Percentiles rank a stretch among this genome's conserved stretches.
phyloP scores from a whole-genome alignment of 2,888 invertebrate genomes.

The Chelonus formosanus region DNA sequence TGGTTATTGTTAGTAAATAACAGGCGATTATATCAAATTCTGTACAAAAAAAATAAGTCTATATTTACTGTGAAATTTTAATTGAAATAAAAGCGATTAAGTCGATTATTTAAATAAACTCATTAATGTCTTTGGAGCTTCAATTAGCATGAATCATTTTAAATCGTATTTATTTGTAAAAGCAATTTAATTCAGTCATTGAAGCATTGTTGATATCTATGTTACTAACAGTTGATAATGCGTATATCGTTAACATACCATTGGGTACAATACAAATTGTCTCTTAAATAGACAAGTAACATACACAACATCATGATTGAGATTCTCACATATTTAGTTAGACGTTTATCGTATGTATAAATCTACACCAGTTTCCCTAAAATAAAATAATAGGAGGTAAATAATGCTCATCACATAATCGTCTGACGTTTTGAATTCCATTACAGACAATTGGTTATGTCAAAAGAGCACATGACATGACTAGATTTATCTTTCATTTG shows the following conservation, averaged over 20 bases:
- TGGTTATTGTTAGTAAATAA: background rate
- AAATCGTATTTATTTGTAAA: slow-evolving; percentile 31
- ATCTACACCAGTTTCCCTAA: slow-evolving; percentile 23
- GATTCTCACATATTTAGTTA: background rate
- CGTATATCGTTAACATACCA: too few species aligned
- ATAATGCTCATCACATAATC: slow-evolving; percentile 14
- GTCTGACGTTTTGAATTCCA: slow-evolving; percentile 6
- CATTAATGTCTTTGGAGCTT: slow-evolving; percentile 49
- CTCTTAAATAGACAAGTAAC: slow-evolving; percentile 5
- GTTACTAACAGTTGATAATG: background rate
- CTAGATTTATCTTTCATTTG: slow-evolving; percentile 19
- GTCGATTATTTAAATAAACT: slow-evolving; percentile 35
- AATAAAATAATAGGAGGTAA: slow-evolving; percentile 26
- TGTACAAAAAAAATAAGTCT: background rate
- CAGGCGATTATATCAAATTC: background rate
- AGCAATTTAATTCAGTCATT: background rate
- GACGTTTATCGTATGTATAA: slow-evolving; percentile 28
- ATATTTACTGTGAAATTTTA: background rate
- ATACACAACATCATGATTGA: background rate
- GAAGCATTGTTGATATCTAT: slow-evolving; percentile 9
- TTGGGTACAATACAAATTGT: background rate
- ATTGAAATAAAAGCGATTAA: slow-evolving; percentile 9
- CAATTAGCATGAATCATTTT: slow-evolving; percentile 49
- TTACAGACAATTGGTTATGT: slow-evolving; percentile 24
- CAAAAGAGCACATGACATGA: slow-evolving; percentile 17